Evolutionary conservation across 2,888 invertebrate species (phyloP).

Genomic region (Electrophaes corylata): DNA sequence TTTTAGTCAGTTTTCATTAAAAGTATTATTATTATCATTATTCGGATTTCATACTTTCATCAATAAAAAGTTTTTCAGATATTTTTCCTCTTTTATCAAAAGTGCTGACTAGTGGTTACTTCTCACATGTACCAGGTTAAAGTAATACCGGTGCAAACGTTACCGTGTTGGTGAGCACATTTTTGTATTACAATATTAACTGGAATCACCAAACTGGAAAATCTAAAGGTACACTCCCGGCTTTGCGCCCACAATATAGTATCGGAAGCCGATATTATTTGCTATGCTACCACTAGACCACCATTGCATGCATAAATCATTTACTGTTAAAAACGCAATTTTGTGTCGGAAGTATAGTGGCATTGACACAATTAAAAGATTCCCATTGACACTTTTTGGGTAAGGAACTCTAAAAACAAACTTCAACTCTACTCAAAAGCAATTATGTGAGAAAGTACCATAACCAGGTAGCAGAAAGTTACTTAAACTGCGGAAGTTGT

Average conservation of each 20-base stretch:
- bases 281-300: too few species aligned
- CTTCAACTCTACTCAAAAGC: constrained; percentile 11
- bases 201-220: too few species aligned
- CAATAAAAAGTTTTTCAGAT: neutral
- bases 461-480: constrained; percentile 23
- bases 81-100: neutral
- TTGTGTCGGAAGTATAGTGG: too few species aligned
- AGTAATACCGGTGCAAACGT: neutral
- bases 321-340: too few species aligned
- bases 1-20: too few species aligned
- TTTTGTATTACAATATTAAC: too few species aligned
- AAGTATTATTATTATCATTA: neutral
- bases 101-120: neutral
- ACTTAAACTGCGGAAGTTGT: constrained; percentile 21
- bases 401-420: constrained; percentile 7
- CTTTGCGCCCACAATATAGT: too few species aligned
- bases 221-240: too few species aligned
- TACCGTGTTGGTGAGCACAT: neutral
- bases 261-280: too few species aligned
- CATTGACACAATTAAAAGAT: neutral
- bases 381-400: neutral
- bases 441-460: constrained; percentile 18
- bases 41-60: neutral
- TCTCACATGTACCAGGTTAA: neutral
- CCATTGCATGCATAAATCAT: too few species aligned